phyloP scores from a whole-genome alignment of 64 coral and sea anemone genomes.

The Pachyseris speciosa region DNA sequence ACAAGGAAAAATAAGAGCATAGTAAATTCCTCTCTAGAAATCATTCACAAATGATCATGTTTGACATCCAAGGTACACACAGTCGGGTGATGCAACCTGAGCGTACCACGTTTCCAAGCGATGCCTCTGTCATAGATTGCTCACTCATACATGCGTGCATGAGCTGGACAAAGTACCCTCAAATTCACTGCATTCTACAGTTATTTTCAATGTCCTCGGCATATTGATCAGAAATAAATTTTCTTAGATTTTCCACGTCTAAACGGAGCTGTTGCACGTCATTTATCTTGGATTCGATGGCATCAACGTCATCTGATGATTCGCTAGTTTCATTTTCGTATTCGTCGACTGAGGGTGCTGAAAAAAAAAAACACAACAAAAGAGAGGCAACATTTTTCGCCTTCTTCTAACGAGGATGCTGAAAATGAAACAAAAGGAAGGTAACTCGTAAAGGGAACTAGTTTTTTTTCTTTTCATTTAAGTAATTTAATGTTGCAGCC shows the following conservation, averaged over 20 bases:
- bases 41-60: too few species aligned
- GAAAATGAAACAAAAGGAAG: not conserved
- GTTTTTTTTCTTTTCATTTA: too few species aligned
- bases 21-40: too few species aligned
- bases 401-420: too few species aligned
- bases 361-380: conserved; percentile 4
- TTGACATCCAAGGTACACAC: too few species aligned
- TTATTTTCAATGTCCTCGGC: conserved; percentile 94
- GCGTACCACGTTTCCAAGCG: not conserved
- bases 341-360: conserved; percentile 36
- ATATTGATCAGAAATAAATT: conserved; percentile 86
- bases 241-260: conserved; percentile 87
- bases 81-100: too few species aligned
- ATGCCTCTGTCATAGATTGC: not conserved
- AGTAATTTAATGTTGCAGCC: too few species aligned
- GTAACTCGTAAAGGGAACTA: too few species aligned
- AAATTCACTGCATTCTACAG: conserved; percentile 79
- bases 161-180: not conserved
- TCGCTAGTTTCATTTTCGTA: conserved; percentile 59
- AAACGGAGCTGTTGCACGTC: conserved; percentile 74
- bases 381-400: not conserved
- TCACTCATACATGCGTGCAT: not conserved
- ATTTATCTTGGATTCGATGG: conserved; percentile 56
- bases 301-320: conserved; percentile 57
- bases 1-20: too few species aligned